phyloP scores from a whole-genome alignment of 1,140 invertebrate species.

The Bactericera cockerelli region DNA sequence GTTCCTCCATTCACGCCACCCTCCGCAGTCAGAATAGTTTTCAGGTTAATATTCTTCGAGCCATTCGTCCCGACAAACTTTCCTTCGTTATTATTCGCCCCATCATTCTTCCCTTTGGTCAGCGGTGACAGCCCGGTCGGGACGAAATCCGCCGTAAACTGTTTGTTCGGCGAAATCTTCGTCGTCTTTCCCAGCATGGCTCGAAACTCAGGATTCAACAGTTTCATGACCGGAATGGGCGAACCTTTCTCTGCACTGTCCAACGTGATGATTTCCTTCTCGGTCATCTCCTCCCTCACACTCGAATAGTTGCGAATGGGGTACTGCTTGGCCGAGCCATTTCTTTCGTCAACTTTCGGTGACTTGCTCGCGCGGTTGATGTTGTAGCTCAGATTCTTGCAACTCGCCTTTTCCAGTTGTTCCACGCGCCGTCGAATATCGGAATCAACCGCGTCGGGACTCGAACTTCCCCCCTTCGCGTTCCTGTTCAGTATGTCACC shows the following conservation, averaged over 20 bases:
- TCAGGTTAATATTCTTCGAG: too few relatives aligned
- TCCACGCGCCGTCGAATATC: background rate
- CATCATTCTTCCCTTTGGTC: too few relatives aligned
- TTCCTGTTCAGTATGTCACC: too few relatives aligned
- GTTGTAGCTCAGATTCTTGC: slow-evolving; percentile 1
- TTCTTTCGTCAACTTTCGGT: background rate
- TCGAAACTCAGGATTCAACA: background rate
- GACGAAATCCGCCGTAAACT: background rate
- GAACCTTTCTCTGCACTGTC: background rate
- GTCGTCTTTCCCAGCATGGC: background rate
- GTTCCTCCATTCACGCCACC: too few relatives aligned
- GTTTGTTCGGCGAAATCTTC: background rate
- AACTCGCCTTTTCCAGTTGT: background rate
- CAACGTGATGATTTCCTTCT: background rate
- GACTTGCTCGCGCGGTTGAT: background rate
- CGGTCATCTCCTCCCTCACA: too few relatives aligned
- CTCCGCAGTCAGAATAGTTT: too few relatives aligned
- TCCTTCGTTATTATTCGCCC: too few relatives aligned
- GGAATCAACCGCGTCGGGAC: background rate
- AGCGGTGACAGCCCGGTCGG: too few relatives aligned
- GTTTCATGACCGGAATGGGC: background rate
- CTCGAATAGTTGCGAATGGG: too few relatives aligned
- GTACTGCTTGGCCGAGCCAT: too few relatives aligned
- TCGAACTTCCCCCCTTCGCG: too few relatives aligned
- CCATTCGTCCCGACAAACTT: too few relatives aligned